Base-by-base conservation (phyloP, 1,140 invertebrate species). In the Apis laboriosa region DNA sequence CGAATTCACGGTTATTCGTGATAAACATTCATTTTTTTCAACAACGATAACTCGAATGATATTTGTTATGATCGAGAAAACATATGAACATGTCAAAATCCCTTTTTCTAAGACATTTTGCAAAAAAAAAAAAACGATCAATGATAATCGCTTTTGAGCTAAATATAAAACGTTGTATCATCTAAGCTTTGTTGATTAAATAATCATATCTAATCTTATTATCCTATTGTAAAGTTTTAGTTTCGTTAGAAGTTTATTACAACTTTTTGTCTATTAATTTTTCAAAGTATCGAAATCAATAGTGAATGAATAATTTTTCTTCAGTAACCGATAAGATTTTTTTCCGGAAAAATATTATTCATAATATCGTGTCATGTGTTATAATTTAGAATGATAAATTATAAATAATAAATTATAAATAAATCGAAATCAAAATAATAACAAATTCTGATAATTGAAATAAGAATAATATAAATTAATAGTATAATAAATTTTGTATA, bases 121-220 rank as follows among this genome's bases (percentile, higher is more conserved):
- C 51, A 53, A 67, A 9, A 58, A 68, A 77, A 13, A 24, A 24
- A 24, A 24, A 24, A 13, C 49, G 9, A n/a, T 51, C 64, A 9
- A n/a, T 53, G 61, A 85, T 73, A 60, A 77, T 72, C 67, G 24
- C 24, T 24, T 24, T 24, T 24, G 56, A n/a, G 58, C 19, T 78
- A 87, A 86, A 83, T 83, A 74, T 66, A 83, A 74, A 83, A 70
- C 19, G 24, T 64, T 73, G 21, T 66, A 66, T 84, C 60, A 13
- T 8, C 84, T 78, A 75, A 24, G 24, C 64, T 56, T 66, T 75
- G 56, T 75, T 74, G 71, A 86, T 84, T 76, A 87, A 86, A 86
- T 74, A 76, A 60, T 21, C 76, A 19, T 87, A 87, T 87, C 86
- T 87, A 87, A 87, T 87, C 84, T 43, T 43, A 43, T 43, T 43